Base-by-base conservation (phyloP, 1,140 invertebrate species). In the Aphelenchoides avenae region DNA sequence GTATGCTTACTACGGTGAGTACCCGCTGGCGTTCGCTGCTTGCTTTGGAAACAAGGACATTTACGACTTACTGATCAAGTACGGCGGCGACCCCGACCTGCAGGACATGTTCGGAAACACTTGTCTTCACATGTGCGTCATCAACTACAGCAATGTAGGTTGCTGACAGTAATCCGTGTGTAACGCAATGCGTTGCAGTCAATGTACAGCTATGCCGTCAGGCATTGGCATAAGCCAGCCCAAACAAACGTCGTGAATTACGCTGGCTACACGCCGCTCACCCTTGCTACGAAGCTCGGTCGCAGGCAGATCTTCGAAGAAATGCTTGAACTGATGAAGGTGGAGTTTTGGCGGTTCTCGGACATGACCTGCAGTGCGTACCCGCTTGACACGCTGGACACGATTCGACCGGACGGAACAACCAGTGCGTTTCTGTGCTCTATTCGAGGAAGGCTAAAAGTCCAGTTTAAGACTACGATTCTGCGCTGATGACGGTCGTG, bases 341-440 rank as follows among this genome's bases (percentile, higher is more conserved):
- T 89, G 58, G 93, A 96, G 80, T 94, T 97, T 78, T 98, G 94
- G 94, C 82, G 92, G 36, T 98, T 96, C 80, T 94, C 90, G 68
- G 96, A 97, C 76, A 95, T 97, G 68, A 95, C 90, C n/a, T 98
- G 93, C 79, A 95, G 91, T 11, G 90, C 88, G 0, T 97, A 98
- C 80, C 91, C 92, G 0, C 80, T 98, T 1, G 91, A 91, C 79
- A 90, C 91, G 15, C 81, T 98, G 66, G 94, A 98, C 78, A 97
- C 92, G 0, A 84, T 98, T 52, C 80, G 89, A 46, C 89, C 91
- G 6, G 88, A 91, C 78, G 93, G 93, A 57, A 83, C 87, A 73
- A 94, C 90, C 64, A 95, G 91, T 94, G 83, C 83, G 84, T 83
- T 42, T 27, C 15, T 33, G 27, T 18, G 41, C 37, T 33, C 9